Conservation (phyloP, 2,797 vertebrate genomes). For the Enteromius thamalakanensis region DNA sequence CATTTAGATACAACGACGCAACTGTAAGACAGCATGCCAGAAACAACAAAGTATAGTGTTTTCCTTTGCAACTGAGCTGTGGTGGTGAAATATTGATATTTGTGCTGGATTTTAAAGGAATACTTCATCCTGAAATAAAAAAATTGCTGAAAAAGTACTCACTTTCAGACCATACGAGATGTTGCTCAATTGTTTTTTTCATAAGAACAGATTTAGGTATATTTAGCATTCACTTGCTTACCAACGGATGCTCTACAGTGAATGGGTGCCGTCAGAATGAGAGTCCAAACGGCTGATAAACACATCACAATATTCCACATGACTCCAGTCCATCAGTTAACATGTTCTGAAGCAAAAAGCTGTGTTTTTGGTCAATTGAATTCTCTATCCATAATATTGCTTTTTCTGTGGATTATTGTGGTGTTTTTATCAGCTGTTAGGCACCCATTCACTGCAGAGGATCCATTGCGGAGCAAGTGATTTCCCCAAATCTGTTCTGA, state of each 20-base stretch:
- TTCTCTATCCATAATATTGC: background rate
- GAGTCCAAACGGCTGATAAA: background rate
- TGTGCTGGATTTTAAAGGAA: background rate
- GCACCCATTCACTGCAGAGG: background rate
- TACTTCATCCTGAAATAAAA: background rate
- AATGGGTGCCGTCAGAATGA: background rate
- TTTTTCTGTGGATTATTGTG: background rate
- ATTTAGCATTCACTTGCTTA: background rate
- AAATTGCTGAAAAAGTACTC: background rate
- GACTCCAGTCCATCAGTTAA: background rate
- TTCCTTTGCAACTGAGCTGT: background rate
- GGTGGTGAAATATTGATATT: background rate
- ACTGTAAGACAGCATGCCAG: background rate
- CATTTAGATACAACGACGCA: slow-evolving; percentile 7
- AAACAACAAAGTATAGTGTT: background rate
- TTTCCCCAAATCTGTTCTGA: background rate
- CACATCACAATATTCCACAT: background rate
- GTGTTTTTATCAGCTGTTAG: background rate
- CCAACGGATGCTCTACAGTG: background rate
- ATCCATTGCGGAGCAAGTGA: background rate
- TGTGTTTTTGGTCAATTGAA: background rate
- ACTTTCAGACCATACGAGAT: background rate
- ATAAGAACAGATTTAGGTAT: background rate
- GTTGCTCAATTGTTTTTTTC: background rate
- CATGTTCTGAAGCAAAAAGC: background rate